Percentiles rank a stretch among this genome's conserved stretches.
Evolutionary conservation across 2,113 vertebrate species (phyloP).

Genomic region (Callospermophilus lateralis): DNA sequence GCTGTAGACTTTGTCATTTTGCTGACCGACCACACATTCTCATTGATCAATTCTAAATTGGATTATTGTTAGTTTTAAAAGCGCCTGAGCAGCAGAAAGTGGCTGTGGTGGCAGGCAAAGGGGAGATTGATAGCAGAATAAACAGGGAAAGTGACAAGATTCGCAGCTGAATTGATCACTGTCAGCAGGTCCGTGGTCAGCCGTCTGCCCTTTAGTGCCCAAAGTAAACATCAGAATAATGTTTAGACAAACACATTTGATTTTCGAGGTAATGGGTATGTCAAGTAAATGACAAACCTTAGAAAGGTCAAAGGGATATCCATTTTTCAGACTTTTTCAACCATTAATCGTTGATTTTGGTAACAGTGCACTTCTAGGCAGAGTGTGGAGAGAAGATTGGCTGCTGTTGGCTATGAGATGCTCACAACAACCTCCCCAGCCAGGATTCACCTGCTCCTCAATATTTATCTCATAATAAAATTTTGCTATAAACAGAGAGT

Average conservation of each 20-base stretch:
- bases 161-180: constrained; percentile 91
- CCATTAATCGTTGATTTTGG: constrained; percentile 88
- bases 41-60: constrained; percentile 93
- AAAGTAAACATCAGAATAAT: constrained; percentile 92
- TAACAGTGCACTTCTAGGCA: constrained; percentile 66
- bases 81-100: constrained; percentile 93
- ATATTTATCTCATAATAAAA: not conserved
- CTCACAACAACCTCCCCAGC: not conserved
- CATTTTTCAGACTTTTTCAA: constrained; percentile 91
- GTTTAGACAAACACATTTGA: constrained; percentile 95
- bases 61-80: constrained; percentile 94
- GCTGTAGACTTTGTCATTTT: constrained; percentile 89
- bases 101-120: constrained; percentile 88
- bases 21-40: constrained; percentile 90
- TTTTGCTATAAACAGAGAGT: not conserved
- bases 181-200: constrained; percentile 91
- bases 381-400: constrained; percentile 53
- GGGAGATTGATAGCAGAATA: constrained; percentile 92
- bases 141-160: constrained; percentile 90
- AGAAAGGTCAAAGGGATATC: constrained; percentile 91
- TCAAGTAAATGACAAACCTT: constrained; percentile 93
- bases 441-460: not conserved
- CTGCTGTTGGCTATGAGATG: not conserved
- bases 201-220: constrained; percentile 91
- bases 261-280: constrained; percentile 93